A percentile compares a stretch with the other conserved stretches of the same genome.
Evolutionary conservation across 2,113 vertebrate species (phyloP).

Genomic region (Amia ocellicauda): DNA sequence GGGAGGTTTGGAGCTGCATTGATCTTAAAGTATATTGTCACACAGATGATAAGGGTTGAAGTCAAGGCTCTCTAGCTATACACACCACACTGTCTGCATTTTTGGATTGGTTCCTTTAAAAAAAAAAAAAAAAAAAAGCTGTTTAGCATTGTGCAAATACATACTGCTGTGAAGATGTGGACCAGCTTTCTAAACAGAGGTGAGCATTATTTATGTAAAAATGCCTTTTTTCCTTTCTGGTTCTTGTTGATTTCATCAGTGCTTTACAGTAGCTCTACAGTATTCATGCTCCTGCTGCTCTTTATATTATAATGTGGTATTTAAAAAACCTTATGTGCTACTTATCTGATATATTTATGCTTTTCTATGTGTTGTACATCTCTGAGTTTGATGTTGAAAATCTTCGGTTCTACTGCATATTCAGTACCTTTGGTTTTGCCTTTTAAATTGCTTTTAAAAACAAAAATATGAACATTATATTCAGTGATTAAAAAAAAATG

Average conservation of each 20-base stretch:
- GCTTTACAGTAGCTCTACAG: background rate
- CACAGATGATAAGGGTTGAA: slow-evolving; percentile 65
- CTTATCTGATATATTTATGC: too few relatives aligned
- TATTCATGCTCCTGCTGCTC: background rate
- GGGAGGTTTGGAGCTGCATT: slow-evolving; percentile 62
- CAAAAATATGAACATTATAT: too few relatives aligned
- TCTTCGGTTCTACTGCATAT: background rate
- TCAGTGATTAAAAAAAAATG: too few relatives aligned
- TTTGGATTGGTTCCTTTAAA: slow-evolving; percentile 56
- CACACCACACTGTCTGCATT: slow-evolving; percentile 54
- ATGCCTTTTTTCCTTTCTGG: background rate
- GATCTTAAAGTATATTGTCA: slow-evolving; percentile 62
- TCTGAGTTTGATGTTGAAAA: background rate
- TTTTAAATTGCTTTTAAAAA: background rate
- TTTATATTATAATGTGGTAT: background rate
- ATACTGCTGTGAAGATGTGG: slow-evolving; percentile 70
- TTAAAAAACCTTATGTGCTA: background rate
- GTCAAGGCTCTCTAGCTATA: slow-evolving; percentile 55
- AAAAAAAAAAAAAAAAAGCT: slow-evolving; percentile 20
- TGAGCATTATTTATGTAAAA: slow-evolving; percentile 58
- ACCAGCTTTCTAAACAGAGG: slow-evolving; percentile 76
- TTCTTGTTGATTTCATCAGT: background rate
- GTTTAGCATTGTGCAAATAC: slow-evolving; percentile 29
- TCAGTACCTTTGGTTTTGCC: background rate
- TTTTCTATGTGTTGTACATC: too few relatives aligned